A percentile compares a stretch with the other conserved stretches of the same genome.
These are phyloP conservation scores for Thalpophila matura DNA, from an alignment of 2,888 invertebrate genomes.

Conservation along the genomic window DNA sequence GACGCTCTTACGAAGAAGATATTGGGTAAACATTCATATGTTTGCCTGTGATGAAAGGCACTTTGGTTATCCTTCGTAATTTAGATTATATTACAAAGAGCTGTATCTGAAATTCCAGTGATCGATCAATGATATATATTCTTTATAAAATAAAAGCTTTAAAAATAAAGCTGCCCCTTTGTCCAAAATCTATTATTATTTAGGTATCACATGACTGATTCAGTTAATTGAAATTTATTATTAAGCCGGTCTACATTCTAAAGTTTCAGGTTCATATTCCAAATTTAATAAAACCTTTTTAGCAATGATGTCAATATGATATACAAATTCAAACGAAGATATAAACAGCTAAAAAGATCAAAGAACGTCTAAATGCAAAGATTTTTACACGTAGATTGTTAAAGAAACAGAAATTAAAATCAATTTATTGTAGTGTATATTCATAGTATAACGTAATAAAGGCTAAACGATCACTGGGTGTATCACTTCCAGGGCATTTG, in stretches of 20 bases:
- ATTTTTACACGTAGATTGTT: not conserved
- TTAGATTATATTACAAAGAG: conserved; percentile 24
- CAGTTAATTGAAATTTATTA: no score
- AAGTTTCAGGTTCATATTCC: conserved; percentile 9
- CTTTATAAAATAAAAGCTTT: no score
- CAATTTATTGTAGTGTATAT: conserved; percentile 13
- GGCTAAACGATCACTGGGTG: conserved; percentile 75
- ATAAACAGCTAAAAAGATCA: conserved; percentile 3
- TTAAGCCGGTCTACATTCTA: no score
- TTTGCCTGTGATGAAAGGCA: conserved; percentile 38
- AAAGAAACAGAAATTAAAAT: conserved; percentile 35
- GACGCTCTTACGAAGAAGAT: conserved; percentile 24
- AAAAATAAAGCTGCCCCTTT: not conserved
- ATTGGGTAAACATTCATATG: conserved; percentile 50
- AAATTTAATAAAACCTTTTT: conserved; percentile 24
- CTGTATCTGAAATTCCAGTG: not conserved
- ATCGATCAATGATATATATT: conserved; percentile 2
- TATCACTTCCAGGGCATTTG: conserved; percentile 85
- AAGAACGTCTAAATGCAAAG: conserved; percentile 12
- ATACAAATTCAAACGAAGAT: conserved; percentile 15
- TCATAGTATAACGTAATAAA: conserved; percentile 68
- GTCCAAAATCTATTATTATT: not conserved
- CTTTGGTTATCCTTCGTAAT: conserved; percentile 26
- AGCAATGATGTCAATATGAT: conserved; percentile 8
- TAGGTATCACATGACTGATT: not conserved